Base-by-base conservation (phyloP, 2,797 vertebrate genomes). In the Poecilia wingei region DNA sequence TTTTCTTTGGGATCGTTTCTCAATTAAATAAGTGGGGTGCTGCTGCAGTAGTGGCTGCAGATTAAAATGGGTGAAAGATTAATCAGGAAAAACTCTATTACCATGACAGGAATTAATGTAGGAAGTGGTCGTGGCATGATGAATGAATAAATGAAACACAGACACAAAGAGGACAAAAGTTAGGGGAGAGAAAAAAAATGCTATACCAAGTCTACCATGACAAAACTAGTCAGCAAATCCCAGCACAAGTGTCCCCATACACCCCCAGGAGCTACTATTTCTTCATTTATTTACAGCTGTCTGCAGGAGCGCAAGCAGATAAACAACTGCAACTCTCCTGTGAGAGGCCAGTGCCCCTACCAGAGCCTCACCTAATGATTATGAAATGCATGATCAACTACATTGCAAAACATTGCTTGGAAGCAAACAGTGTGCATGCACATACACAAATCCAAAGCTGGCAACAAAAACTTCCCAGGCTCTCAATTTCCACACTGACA, bases 221-320 rank as follows among this genome's bases (percentile, higher is more conserved):
- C 87, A 81, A 84, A 94, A 86, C 82, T 75, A 92, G 91, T 94
- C 91, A 91, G 92, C 92, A 91, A 91, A 94, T 94, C 86, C 86
- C 85, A 84, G 33, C 61, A 83, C 70, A 79, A 82, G 82, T 85
- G 80, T 88, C 89, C 80, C 79, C 43, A 22, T 2, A n/a, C 47
- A 91, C 92, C 90, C 87, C 12, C 28, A 61, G 79, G 92, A 94
- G 90, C 91, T 89, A 85, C 86, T 95, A 90, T 89, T 88, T 95
- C 92, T 94, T 94, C 90, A 96, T 95, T 96, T 95, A 94, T 94
- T 95, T 94, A 91, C 90, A 89, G 90, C 92, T 93, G 93, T 94
- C 93, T 83, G 78, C 82, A 72, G 84, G 8, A 86, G 85, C 80
- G 77, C 82, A 64, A 75, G 83, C 80, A 89, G 89, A 92, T 92